These are phyloP conservation scores for Cheracebus regulus DNA, from an alignment of 2,797 vertebrate genomes.

Conservation along the genomic window DNA sequence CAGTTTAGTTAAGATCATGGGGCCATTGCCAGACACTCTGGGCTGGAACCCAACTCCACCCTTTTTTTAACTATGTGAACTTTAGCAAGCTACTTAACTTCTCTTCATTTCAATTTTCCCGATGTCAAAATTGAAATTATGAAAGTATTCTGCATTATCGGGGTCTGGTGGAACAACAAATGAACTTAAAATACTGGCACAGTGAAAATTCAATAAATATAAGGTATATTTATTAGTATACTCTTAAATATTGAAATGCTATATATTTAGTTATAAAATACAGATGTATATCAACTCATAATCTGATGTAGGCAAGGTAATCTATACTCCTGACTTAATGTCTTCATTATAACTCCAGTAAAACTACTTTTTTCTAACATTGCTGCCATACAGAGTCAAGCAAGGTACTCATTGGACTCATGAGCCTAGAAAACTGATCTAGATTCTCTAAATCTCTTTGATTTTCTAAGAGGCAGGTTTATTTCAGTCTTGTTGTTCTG, in stretches of 20 bases:
- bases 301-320: neutral
- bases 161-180: neutral
- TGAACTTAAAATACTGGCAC: neutral
- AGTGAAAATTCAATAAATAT: neutral
- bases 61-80: neutral
- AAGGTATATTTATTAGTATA: neutral
- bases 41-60: neutral
- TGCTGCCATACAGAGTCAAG: neutral
- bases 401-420: neutral
- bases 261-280: slow-evolving; percentile 7
- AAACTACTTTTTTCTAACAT: neutral
- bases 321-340: neutral
- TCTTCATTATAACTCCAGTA: neutral
- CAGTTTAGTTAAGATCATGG: neutral
- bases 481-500: neutral
- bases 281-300: neutral
- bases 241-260: neutral
- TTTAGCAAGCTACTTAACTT: neutral
- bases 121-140: neutral
- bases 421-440: neutral
- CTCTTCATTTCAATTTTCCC: neutral
- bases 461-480: neutral
- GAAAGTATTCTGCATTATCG: neutral
- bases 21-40: neutral
- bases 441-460: neutral